Conservation (phyloP, 1,140 invertebrate species). For the Euwallacea similis region DNA sequence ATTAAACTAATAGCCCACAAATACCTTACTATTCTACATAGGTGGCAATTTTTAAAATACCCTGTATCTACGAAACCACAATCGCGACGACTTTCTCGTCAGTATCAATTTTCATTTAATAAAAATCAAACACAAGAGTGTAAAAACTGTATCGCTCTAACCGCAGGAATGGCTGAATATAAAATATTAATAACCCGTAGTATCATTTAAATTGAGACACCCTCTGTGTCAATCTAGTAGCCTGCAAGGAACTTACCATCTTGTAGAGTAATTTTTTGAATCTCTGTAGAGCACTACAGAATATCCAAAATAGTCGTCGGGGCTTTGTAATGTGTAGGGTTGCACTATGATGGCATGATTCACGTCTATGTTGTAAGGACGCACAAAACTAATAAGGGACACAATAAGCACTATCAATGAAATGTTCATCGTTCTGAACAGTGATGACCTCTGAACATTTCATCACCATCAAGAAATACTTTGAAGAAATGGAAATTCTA, state of each 20-base stretch:
- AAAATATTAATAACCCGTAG: too few species aligned
- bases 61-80: too few species aligned
- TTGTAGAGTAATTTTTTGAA: neutral
- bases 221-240: neutral
- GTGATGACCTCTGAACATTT: neutral
- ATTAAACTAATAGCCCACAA: too few species aligned
- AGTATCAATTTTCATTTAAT: too few species aligned
- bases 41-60: too few species aligned
- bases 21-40: too few species aligned
- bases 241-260: constrained; percentile 22
- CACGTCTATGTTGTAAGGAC: constrained; percentile 20
- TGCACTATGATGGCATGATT: constrained; percentile 21
- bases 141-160: too few species aligned
- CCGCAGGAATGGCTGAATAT: too few species aligned
- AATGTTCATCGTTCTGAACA: too few species aligned
- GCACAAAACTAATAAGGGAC: neutral
- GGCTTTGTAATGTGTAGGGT: neutral
- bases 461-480: neutral
- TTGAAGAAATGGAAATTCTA: neutral
- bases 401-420: neutral
- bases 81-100: too few species aligned
- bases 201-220: too few species aligned
- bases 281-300: constrained; percentile 19
- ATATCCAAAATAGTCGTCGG: constrained; percentile 25
- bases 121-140: too few species aligned